phyloP scores from a whole-genome alignment of 2,113 vertebrate species.

The Gavialis gangeticus region DNA sequence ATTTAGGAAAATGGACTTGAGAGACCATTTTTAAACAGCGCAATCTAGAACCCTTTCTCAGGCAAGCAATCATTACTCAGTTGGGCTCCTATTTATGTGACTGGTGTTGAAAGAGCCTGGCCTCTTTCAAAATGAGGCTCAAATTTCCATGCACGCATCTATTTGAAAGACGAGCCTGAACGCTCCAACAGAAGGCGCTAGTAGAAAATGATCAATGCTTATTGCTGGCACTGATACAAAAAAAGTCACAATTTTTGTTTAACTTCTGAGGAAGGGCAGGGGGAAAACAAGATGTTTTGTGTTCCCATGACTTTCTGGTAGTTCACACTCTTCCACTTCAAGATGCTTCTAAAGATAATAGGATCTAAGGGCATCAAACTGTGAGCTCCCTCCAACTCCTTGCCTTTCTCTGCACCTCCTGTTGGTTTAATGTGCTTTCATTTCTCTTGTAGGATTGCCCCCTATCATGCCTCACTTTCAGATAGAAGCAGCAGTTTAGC shows the following conservation, averaged over 20 bases:
- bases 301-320: neutral
- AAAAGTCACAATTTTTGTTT: neutral
- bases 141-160: neutral
- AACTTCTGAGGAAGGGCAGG: neutral
- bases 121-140: neutral
- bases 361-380: constrained; percentile 32
- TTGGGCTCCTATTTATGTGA: neutral
- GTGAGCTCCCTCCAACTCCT: neutral
- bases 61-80: neutral
- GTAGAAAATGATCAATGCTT: neutral
- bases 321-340: neutral
- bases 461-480: neutral
- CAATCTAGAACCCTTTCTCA: neutral
- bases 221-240: neutral
- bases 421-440: neutral
- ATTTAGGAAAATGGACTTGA: neutral
- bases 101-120: neutral
- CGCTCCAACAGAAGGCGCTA: neutral
- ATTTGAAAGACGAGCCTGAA: accelerated
- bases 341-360: constrained; percentile 2
- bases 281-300: neutral
- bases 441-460: neutral
- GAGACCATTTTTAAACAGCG: neutral
- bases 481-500: constrained; percentile 55
- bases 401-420: neutral